Conservation (phyloP, 2,797 vertebrate species). For the Ibycter americanus region DNA sequence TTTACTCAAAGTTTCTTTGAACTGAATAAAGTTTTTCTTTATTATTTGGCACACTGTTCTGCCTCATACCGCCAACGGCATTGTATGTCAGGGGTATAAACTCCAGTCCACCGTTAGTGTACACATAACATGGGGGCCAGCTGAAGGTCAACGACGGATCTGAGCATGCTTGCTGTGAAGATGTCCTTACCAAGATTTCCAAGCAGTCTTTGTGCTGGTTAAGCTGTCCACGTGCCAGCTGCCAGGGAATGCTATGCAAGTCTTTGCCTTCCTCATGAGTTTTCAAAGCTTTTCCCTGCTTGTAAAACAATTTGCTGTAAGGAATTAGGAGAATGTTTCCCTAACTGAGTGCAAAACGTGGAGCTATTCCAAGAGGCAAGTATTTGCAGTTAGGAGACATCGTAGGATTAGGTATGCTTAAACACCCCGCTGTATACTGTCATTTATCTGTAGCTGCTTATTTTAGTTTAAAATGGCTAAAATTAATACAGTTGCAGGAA, state of each 20-base stretch:
- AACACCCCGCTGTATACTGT: background rate
- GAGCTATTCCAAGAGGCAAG: background rate
- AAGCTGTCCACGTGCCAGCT: background rate
- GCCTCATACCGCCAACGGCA: background rate
- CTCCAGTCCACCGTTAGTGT: background rate
- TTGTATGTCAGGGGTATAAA: background rate
- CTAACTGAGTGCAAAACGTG: background rate
- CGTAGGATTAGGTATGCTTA: background rate
- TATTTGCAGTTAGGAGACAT: background rate
- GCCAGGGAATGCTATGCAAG: background rate
- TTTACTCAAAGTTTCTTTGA: background rate
- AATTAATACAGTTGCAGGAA: constrained; percentile 56
- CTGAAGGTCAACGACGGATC: background rate
- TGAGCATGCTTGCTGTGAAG: background rate
- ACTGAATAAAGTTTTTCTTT: background rate
- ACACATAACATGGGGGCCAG: background rate
- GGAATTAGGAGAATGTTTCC: background rate
- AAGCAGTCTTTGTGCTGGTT: background rate
- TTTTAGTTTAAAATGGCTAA: constrained; percentile 68
- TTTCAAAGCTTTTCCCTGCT: background rate
- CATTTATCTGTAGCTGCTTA: constrained; percentile 48
- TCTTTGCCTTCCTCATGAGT: background rate
- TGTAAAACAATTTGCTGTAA: background rate
- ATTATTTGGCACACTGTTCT: background rate
- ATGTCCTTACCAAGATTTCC: background rate